Conservation (phyloP, 1,140 invertebrate species). For the Magallana ariakensis region DNA sequence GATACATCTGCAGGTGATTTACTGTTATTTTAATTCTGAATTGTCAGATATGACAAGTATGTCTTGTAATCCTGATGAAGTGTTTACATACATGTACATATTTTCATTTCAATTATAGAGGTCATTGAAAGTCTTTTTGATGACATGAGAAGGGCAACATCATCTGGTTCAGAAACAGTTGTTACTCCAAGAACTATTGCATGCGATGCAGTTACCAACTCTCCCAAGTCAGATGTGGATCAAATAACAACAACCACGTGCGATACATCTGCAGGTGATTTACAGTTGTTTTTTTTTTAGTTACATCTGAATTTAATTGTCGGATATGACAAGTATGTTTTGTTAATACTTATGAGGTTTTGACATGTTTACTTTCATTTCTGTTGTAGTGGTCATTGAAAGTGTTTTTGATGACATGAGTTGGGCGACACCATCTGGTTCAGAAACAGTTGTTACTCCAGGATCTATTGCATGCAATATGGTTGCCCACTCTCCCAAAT, state of each 20-base stretch:
- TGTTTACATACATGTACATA: too few species aligned
- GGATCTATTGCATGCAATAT: background rate
- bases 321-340: background rate
- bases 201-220: background rate
- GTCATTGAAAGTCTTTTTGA: background rate
- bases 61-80: too few species aligned
- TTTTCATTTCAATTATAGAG: too few species aligned
- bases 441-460: background rate
- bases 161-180: background rate
- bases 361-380: conserved; percentile 2
- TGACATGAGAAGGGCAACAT: background rate
- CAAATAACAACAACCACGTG: background rate
- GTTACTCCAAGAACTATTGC: too few species aligned
- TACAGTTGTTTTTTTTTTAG: background rate
- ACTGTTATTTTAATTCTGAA: too few species aligned
- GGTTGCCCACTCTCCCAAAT: background rate
- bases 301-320: background rate
- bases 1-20: too few species aligned
- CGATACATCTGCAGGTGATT: too few species aligned
- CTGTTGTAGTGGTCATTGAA: background rate
- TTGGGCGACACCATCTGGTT: background rate
- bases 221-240: background rate
- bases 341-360: background rate
- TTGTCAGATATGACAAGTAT: too few species aligned
- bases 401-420: background rate